Evolutionary conservation across 2,113 vertebrate genomes (phyloP).

Genomic region (Prionailurus bengalensis): DNA sequence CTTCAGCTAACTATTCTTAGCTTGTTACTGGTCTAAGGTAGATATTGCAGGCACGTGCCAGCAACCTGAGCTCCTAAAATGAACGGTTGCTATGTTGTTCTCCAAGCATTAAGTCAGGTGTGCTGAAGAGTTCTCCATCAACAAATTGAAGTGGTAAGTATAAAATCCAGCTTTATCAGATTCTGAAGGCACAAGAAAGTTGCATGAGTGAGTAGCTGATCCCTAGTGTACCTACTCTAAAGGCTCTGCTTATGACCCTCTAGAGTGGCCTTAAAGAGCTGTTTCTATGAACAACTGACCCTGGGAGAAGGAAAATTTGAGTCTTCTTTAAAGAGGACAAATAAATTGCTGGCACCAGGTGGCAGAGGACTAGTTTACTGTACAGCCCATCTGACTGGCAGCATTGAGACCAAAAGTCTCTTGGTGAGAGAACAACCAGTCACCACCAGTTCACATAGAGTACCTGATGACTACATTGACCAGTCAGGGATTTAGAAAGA

Average conservation of each 20-base stretch:
- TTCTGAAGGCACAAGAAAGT: neutral
- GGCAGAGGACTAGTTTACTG: neutral
- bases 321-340: neutral
- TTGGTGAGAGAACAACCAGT: neutral
- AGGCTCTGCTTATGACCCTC: neutral
- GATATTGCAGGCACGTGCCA: neutral
- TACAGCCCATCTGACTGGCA: neutral
- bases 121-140: neutral
- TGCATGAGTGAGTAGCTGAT: neutral
- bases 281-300: neutral
- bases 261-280: neutral
- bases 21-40: neutral
- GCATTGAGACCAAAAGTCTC: neutral
- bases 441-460: neutral
- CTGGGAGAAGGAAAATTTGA: neutral
- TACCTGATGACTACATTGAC: neutral
- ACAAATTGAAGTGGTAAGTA: neutral
- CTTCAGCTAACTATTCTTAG: neutral
- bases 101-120: neutral
- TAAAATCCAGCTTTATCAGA: neutral
- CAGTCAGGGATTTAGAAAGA: neutral
- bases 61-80: neutral
- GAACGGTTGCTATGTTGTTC: neutral
- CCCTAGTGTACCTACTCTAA: neutral
- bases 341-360: neutral